Conservation (phyloP, 2,113 vertebrate species). For the Ochotona princeps region DNA sequence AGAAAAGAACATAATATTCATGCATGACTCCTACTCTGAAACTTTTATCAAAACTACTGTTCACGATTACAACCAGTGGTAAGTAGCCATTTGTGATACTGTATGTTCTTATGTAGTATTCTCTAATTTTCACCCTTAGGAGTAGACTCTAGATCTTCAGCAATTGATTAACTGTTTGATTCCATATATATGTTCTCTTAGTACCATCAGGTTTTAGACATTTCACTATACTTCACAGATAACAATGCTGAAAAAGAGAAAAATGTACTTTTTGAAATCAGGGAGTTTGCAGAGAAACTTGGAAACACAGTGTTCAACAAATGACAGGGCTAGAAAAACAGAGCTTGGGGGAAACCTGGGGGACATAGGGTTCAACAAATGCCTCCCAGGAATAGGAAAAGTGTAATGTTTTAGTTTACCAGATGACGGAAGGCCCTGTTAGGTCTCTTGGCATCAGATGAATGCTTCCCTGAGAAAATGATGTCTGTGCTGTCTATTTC, state of each 20-base stretch:
- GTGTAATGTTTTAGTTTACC: not conserved
- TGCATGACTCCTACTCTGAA: not conserved
- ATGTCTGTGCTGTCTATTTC: not conserved
- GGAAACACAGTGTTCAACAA: not conserved
- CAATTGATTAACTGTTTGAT: not conserved
- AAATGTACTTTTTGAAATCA: not conserved
- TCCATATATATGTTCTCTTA: not conserved
- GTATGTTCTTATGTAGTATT: not conserved
- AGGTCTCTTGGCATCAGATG: not conserved
- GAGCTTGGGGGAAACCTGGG: not conserved
- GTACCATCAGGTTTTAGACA: not conserved
- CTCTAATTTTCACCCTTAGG: not conserved
- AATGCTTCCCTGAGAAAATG: not conserved
- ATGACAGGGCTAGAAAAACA: not conserved
- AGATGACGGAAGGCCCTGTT: not conserved
- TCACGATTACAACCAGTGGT: not conserved
- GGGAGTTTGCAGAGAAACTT: not conserved
- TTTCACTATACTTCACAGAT: not conserved
- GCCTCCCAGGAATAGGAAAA: no score
- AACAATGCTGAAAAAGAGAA: not conserved
- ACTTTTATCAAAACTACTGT: not conserved
- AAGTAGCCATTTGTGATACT: not conserved
- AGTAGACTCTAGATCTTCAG: not conserved
- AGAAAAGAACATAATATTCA: not conserved
- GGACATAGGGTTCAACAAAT: no score